A percentile compares a stretch with the other conserved stretches of the same genome.
Evolutionary conservation across 1,140 invertebrate genomes (phyloP).

Genomic region (Lineus longissimus): DNA sequence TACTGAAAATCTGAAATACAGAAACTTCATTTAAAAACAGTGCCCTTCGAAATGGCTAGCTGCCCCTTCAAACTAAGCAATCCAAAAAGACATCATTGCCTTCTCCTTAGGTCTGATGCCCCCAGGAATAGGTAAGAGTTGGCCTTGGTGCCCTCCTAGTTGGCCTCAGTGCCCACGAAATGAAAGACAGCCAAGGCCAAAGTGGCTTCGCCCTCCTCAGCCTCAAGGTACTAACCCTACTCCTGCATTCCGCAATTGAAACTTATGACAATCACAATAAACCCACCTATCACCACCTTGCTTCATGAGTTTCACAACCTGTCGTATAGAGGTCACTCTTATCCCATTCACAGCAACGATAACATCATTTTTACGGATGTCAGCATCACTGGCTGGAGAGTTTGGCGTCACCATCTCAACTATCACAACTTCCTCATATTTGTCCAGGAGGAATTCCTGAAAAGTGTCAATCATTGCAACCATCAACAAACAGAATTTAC

Average conservation of each 20-base stretch:
- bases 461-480: neutral
- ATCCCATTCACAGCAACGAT: conserved; percentile 77
- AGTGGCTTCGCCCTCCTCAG: too few relatives aligned
- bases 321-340: conserved; percentile 64
- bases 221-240: too few relatives aligned
- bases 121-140: too few relatives aligned
- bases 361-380: conserved; percentile 70
- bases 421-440: conserved; percentile 58
- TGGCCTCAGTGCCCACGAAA: too few relatives aligned
- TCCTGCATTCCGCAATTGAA: too few relatives aligned
- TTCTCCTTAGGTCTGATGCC: too few relatives aligned
- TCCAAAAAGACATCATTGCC: too few relatives aligned
- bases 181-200: too few relatives aligned
- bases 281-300: conserved; percentile 55
- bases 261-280: too few relatives aligned
- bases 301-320: conserved; percentile 68
- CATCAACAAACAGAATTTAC: neutral
- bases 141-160: too few relatives aligned
- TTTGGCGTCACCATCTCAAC: conserved; percentile 73
- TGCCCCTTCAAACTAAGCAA: too few relatives aligned
- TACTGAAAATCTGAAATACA: conserved; percentile 35
- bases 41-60: too few relatives aligned
- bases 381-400: conserved; percentile 71
- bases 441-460: conserved; percentile 28
- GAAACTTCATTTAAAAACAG: conserved; percentile 15